Evolutionary conservation across 1,140 invertebrate species (phyloP), one percentile per base, ranked within the genome.

Genomic region (Camponotus pennsylvanicus): DNA sequence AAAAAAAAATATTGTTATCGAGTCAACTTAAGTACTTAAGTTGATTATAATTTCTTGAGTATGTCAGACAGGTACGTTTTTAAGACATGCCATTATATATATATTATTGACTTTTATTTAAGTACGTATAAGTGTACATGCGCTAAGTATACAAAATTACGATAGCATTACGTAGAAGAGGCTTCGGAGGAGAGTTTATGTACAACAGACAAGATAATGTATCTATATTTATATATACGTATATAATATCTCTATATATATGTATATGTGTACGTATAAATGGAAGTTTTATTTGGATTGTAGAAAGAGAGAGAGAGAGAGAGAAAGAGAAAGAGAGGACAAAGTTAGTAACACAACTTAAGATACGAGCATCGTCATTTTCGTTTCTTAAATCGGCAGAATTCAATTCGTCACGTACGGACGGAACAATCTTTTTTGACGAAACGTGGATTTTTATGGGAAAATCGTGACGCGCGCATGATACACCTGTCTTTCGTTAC

Each of bases 61-160:
- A 83, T 83, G 69, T 75, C 40, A 61, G 49, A 75, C 79, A 83
- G 79, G 79, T 83, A 83, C 79, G 40, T 83, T 83, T 52, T 69
- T 75, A 83, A 83, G 78, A 83, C 69, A 61, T 73, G 69, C 79
- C 76, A 42, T 91, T 71, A 66, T n/a, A n/a, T n/a, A n/a, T n/a
- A n/a, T 91, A 91, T 92, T 91, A 82, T 84, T 86, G 76, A 87
- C 27, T 93, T 93, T 94, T 94, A 93, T 92, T 93, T 93, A 92
- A 93, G 90, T 92, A 92, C 89, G 80, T 87, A 64, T 52, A 92
- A 93, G 93, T 94, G 93, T 89, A 92, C 89, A 93, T 90, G 88
- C 90, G 91, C 93, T 93, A 92, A 93, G 90, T 90, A 92, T 93
- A 94, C 92, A 94, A 94, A 94, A 93, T 92, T 93, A 93, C 90